phyloP scores from a whole-genome alignment of 2,888 invertebrate genomes.

The Venusia cambrica region DNA sequence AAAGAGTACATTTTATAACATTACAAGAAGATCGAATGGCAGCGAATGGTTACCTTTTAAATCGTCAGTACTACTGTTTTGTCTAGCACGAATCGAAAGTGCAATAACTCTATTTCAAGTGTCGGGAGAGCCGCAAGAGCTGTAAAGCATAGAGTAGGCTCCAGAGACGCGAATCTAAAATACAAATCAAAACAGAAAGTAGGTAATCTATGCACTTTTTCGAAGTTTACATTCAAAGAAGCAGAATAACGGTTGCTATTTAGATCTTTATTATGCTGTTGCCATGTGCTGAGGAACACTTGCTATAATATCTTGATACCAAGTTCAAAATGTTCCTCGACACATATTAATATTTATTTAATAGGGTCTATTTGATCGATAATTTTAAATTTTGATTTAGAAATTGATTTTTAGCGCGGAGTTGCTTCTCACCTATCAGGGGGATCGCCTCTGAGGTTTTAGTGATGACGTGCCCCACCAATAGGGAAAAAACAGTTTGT shows the following conservation, averaged over 20 bases:
- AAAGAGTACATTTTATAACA: conserved; percentile 63
- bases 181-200: conserved; percentile 57
- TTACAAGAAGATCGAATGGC: conserved; percentile 63
- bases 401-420: conserved; percentile 44
- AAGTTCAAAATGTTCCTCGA: conserved; percentile 58
- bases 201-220: conserved; percentile 57
- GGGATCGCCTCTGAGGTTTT: conserved; percentile 99
- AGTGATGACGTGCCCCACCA: conserved; percentile 99
- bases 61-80: conserved; percentile 40
- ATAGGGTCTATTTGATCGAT: conserved; percentile 40
- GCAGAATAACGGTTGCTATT: conserved; percentile 62
- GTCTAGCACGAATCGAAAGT: conserved; percentile 55
- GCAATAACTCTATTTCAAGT: conserved; percentile 62
- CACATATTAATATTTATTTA: conserved; percentile 47
- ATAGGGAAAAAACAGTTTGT: conserved; percentile 99
- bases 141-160: conserved; percentile 53
- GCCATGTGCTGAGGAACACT: conserved; percentile 66
- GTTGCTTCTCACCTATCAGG: conserved; percentile 91
- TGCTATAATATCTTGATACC: conserved; percentile 30
- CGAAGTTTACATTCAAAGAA: conserved; percentile 48
- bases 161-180: conserved; percentile 56
- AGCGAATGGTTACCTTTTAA: conserved; percentile 44
- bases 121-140: conserved; percentile 52
- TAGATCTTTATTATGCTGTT: conserved; percentile 59
- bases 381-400: conserved; percentile 37